Evolutionary conservation across 1,140 invertebrate genomes (phyloP).

Genomic region (Panonychus citri): DNA sequence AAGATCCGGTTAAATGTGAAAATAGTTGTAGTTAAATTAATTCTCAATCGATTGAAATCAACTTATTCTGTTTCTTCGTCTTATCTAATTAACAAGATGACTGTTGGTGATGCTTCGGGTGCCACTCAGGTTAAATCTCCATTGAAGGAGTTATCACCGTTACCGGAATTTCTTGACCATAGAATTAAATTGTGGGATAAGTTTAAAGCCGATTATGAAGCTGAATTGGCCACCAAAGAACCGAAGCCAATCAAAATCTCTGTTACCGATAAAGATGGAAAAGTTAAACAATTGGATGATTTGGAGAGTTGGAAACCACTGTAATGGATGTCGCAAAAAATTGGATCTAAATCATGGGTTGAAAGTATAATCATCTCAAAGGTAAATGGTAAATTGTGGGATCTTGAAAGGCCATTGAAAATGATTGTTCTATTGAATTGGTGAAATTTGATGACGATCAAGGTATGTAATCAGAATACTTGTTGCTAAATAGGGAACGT

Average conservation of each 20-base stretch:
- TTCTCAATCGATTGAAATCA: too few relatives aligned
- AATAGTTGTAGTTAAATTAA: not conserved
- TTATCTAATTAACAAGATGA: too few relatives aligned
- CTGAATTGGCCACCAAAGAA: conserved; percentile 44
- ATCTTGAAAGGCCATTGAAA: conserved; percentile 86
- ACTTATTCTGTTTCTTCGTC: too few relatives aligned
- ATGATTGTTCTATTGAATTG: conserved; percentile 52
- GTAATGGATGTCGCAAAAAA: conserved; percentile 81
- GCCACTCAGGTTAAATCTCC: too few relatives aligned
- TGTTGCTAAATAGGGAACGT: not conserved
- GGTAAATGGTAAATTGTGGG: conserved; percentile 85
- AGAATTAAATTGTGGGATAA: conserved; percentile 61
- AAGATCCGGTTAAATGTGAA: not conserved
- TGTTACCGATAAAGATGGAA: conserved; percentile 57
- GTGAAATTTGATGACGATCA: conserved; percentile 89
- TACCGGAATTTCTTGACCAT: conserved; percentile 29
- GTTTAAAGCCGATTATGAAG: conserved; percentile 51
- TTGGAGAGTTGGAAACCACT: conserved; percentile 75
- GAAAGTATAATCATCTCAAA: conserved; percentile 82
- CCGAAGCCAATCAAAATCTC: conserved; percentile 50
- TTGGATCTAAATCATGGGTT: conserved; percentile 49
- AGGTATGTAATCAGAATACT: conserved; percentile 20
- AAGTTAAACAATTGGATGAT: conserved; percentile 26
- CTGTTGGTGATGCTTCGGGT: too few relatives aligned
- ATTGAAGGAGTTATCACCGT: conserved; percentile 15